Conservation (phyloP, 2,888 invertebrate genomes). For the Helleia helle region DNA sequence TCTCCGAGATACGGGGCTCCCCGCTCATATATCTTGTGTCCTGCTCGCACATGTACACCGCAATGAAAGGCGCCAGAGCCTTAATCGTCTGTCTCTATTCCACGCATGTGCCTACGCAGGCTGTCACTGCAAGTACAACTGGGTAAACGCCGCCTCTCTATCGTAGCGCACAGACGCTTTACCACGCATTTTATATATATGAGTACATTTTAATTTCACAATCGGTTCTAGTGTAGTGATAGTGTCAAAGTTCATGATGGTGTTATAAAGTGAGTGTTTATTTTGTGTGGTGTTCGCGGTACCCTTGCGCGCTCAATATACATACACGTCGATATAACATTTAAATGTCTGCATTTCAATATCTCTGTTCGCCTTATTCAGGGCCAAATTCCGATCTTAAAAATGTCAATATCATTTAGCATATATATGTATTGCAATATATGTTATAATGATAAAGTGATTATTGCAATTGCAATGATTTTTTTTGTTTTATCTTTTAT, state of each 20-base stretch:
- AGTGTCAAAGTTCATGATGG: slow-evolving; percentile 52
- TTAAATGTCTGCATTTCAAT: slow-evolving; percentile 43
- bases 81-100: slow-evolving; percentile 48
- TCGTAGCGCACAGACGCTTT: slow-evolving; percentile 45
- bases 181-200: slow-evolving; percentile 12
- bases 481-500: no score
- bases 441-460: no score
- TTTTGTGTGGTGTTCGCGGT: slow-evolving; percentile 26
- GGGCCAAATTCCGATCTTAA: slow-evolving; percentile 35
- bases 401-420: slow-evolving; percentile 13
- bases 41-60: slow-evolving; percentile 35
- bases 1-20: slow-evolving; percentile 57
- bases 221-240: slow-evolving; percentile 33
- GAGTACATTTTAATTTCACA: slow-evolving; percentile 21
- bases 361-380: slow-evolving; percentile 38
- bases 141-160: slow-evolving; percentile 47
- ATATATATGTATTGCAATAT: slow-evolving; percentile 6
- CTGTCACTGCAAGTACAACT: slow-evolving; percentile 47
- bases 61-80: slow-evolving; percentile 50
- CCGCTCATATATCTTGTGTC: slow-evolving; percentile 50
- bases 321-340: slow-evolving; percentile 38
- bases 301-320: slow-evolving; percentile 34
- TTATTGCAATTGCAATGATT: no score
- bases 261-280: slow-evolving; percentile 51
- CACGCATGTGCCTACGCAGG: slow-evolving; percentile 45